Base-by-base conservation (phyloP, 2,888 invertebrate genomes). In the Apodemia hepburni region DNA sequence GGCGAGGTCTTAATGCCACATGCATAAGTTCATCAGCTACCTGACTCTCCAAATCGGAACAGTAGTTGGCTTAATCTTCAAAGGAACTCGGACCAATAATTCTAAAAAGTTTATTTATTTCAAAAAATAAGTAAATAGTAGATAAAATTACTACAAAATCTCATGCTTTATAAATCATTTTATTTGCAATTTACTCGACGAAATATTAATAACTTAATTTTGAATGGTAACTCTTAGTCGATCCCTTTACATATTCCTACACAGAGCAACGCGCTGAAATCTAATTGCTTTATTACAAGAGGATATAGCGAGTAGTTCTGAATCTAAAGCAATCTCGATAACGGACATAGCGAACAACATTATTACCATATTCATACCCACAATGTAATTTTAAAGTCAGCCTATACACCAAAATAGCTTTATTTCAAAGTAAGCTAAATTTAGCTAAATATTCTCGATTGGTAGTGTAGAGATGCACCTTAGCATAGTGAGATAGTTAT, bases 341-440 rank as follows among this genome's bases (percentile, higher is more conserved):
- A 61, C 67, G 64, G 64, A 61, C 63, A 65, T 65, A 69, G 66
- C 66, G 65, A 67, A 72, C 70, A 73, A 72, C 66, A 68, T 68
- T 66, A 78, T 80, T 80, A 77, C 73, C 77, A 77, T 81, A 81
- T 81, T 80, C 77, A 79, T 76, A 76, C 70, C 68, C 66, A 70
- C 72, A 69, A 74, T 75, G 76, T 74, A 77, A 78, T 79, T 82
- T 78, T 72, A 72, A 75, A 75, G 71, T 74, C 68, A 73, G 66
- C 69, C 69, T 78, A 45, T 45, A n/a, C 45, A 75, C 78, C 73
- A 75, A 71, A 73, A 75, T 68, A 70, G 71, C 73, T 73, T 77
- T 76, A 75, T 78, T 27, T 54, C 7, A 27, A 22, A 18, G 27
- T 15, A 15, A 22, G 54, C 42, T 42, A 57, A 58, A 58, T 45